Evolutionary conservation across 2,888 invertebrate genomes (phyloP), one percentile per base, ranked within the genome.

Genomic region (Drosophila macrothrix): DNA sequence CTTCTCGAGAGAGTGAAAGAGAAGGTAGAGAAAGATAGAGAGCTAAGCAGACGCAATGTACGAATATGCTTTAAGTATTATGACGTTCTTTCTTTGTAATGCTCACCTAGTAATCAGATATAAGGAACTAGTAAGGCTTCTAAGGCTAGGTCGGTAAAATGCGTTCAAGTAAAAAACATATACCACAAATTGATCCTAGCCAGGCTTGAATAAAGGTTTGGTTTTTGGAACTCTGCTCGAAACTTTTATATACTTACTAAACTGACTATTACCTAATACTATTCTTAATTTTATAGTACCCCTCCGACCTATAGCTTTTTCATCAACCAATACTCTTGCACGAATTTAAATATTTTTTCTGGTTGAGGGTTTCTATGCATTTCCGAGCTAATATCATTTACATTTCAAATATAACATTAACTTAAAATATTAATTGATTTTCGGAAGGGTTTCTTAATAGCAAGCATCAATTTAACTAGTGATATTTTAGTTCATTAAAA

Each of bases 1-100:
- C 16, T n/a, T n/a, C 22, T 16, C 46, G 53, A 68, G 6, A 58
- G 19, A 66, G 41, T 43, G 16, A 52, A 33, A 60, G 22, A 63
- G 16, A 58, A 12, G 16, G 7, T 16, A 60, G 55, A 49, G 35
- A 35, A 6, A 41, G 46, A 28, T 9, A 9, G 41, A 55, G 28
- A 43, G 55, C 46, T 10, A 68, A 76, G 78, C 78, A 37, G 25
- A 66, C 63, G 67, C 56, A 59, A 22, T 25, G 4, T 59, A 55
- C 14, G 37, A 50, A 46, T 37, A 53, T 49, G 39, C 31, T 46
- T 14, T 43, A 6, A n/a, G 14, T 55, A 43, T 7, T 41, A 58
- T 55, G 25, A 43, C n/a, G 14, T 35, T 31, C 12, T 28, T 16
- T 33, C 19, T 33, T 43, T n/a, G 16, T 31, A 25, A 12, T 52